Evolutionary conservation across 2,797 vertebrate species (phyloP).

Genomic region (Vespertilio murinus): DNA sequence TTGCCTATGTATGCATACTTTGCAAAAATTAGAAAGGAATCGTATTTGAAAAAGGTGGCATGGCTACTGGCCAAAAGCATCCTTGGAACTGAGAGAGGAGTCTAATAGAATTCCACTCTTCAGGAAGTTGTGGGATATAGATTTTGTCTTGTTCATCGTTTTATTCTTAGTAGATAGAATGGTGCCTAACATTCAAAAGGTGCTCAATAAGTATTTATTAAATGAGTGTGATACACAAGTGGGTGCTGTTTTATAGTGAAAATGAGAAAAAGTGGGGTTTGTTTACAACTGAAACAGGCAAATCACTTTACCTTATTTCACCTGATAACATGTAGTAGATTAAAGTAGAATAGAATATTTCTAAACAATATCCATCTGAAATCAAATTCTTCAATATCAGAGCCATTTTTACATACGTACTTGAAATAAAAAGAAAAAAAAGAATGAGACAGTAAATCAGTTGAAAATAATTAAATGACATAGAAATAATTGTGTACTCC

Average conservation of each 20-base stretch:
- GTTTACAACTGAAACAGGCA: background rate
- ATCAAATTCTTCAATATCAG: background rate
- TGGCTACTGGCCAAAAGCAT: background rate
- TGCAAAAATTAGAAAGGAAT: slow-evolving; percentile 15
- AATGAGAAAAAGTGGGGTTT: background rate
- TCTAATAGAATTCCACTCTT: background rate
- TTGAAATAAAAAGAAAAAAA: background rate
- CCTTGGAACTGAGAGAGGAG: background rate
- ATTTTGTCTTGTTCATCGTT: background rate
- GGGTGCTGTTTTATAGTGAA: background rate
- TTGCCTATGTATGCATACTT: slow-evolving; percentile 1
- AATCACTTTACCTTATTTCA: background rate
- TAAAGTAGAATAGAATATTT: background rate
- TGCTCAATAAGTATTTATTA: background rate
- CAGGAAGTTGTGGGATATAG: background rate
- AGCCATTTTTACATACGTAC: background rate
- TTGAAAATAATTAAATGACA: slow-evolving; percentile 13
- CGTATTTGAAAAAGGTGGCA: background rate
- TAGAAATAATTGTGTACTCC: background rate
- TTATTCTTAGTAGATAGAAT: background rate
- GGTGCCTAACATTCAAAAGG: background rate
- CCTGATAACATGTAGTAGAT: background rate
- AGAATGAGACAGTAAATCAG: background rate
- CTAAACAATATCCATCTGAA: background rate
- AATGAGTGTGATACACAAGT: background rate